phyloP scores from a whole-genome alignment of 37 sponge, comb jelly and placozoan species.

The Amphimedon queenslandica region DNA sequence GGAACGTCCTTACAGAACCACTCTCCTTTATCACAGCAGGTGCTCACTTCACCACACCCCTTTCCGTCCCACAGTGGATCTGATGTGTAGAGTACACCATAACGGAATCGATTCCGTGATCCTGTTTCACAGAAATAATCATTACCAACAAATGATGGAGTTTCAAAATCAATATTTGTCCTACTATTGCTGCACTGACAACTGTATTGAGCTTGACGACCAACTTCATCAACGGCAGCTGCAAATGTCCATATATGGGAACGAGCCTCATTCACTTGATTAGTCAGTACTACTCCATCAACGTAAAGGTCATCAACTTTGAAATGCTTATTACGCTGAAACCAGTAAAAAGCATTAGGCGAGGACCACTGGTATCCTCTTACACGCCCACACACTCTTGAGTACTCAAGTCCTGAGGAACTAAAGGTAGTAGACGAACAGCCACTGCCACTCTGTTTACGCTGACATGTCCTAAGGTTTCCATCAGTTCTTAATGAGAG shows the following conservation, averaged over 20 bases:
- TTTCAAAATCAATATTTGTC: not conserved
- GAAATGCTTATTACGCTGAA: slow-evolving; percentile 4
- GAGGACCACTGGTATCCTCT: slow-evolving; percentile 39
- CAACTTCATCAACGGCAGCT: slow-evolving; percentile 31
- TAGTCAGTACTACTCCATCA: slow-evolving; percentile 40
- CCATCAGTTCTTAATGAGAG: not conserved
- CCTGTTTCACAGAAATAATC: slow-evolving; percentile 55
- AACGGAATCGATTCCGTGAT: not conserved
- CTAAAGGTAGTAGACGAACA: slow-evolving; percentile 23
- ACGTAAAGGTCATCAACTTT: slow-evolving; percentile 34
- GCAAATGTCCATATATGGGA: slow-evolving; percentile 60
- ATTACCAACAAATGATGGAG: slow-evolving; percentile 20
- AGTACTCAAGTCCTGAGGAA: slow-evolving; percentile 16
- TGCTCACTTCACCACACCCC: slow-evolving; percentile 33
- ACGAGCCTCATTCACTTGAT: not conserved
- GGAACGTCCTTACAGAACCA: slow-evolving; percentile 33
- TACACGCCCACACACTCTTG: slow-evolving; percentile 25
- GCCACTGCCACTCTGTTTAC: slow-evolving; percentile 12
- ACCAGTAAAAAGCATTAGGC: slow-evolving; percentile 47
- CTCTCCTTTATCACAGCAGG: slow-evolving; percentile 27
- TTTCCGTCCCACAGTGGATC: slow-evolving; percentile 52
- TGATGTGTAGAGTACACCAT: not conserved
- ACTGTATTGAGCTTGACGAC: not conserved
- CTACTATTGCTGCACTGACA: slow-evolving; percentile 35
- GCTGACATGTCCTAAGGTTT: slow-evolving; percentile 22